phyloP scores from a whole-genome alignment of 2,113 vertebrate species.

The Osmerus eperlanus region DNA sequence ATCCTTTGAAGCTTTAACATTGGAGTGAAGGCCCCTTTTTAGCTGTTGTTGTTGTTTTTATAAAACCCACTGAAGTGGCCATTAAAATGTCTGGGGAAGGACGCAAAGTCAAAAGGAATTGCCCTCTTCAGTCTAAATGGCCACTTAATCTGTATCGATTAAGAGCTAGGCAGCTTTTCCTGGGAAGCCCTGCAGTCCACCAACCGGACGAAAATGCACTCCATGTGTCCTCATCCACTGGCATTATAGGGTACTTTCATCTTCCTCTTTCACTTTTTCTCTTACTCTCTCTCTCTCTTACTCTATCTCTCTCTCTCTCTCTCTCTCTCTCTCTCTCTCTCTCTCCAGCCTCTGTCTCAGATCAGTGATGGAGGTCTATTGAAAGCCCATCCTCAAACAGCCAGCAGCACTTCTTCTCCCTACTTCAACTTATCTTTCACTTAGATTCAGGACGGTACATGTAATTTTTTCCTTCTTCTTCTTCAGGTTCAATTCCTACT shows the following conservation, averaged over 20 bases:
- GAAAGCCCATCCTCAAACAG: constrained; percentile 45
- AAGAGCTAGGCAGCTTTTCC: constrained; percentile 45
- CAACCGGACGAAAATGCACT: constrained; percentile 31
- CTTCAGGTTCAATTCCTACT: constrained; percentile 9
- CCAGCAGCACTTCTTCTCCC: constrained; percentile 42
- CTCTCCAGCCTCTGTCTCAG: too few relatives aligned
- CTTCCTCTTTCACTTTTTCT: neutral
- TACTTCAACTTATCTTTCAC: constrained; percentile 42
- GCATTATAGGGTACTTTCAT: constrained; percentile 53
- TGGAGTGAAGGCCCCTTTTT: neutral
- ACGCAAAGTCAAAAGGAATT: constrained; percentile 56
- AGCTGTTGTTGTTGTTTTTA: constrained; percentile 13
- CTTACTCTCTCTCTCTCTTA: neutral
- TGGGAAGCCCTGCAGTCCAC: constrained; percentile 37
- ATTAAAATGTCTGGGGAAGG: constrained; percentile 45
- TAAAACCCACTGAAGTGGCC: constrained; percentile 8
- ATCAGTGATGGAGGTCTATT: constrained; percentile 23
- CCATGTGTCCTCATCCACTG: constrained; percentile 42
- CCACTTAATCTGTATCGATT: constrained; percentile 69
- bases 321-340: too few relatives aligned
- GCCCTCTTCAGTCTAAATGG: constrained; percentile 53
- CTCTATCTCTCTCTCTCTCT: too few relatives aligned
- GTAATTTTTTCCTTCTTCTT: neutral
- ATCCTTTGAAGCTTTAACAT: neutral
- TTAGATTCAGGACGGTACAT: constrained; percentile 48